Evolutionary conservation across 2,113 vertebrate genomes (phyloP), one percentile per base, ranked within the genome.

Genomic region (Larimichthys polyactis): DNA sequence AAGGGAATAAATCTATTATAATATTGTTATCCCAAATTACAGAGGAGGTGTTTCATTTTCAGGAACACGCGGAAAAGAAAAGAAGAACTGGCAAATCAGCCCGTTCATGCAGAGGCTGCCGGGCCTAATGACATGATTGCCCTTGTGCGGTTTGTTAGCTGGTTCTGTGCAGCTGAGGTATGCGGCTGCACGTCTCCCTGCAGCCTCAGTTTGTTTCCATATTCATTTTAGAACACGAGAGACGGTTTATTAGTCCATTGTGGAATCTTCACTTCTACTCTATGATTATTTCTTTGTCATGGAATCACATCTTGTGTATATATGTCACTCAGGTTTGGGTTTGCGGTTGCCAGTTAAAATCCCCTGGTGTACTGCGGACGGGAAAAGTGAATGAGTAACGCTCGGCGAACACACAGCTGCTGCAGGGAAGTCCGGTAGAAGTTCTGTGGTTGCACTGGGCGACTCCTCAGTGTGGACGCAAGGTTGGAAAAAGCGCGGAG

Each of bases 41-140:
- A 0, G 20, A 65, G 73, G 78, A 93, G 87, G 91, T 90, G 91
- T 91, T 93, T 91, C 89, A 92, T 93, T 92, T 93, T 76, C 78
- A 66, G 68, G 11, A 87, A 76, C 75, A 63, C 4, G 14, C 1
- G 5, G 55, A n/a, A 73, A 14, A 79, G 7, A 76, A 79, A 70
- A 20, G 36, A 48, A 15, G 36, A 40, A 7, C 11, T 58, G 36
- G 62, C 36, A 69, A 78, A 75, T 57, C 29, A 22, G 17, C n/a
- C 24, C 3, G 0, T 52, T 68, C n/a, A 32, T 80, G 71, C 32
- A 11, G 59, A 63, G 65, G 40, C 76, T 60, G 81, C 17, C 20
- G 16, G 51, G 43, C 43, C 43, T 75, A 79, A 89, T 72, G 68
- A 79, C 83, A 81, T 40, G 77, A 83, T 57, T 48, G 60, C 63